phyloP scores from a whole-genome alignment of 64 coral and sea anemone species.

The Trachythela sp. region DNA sequence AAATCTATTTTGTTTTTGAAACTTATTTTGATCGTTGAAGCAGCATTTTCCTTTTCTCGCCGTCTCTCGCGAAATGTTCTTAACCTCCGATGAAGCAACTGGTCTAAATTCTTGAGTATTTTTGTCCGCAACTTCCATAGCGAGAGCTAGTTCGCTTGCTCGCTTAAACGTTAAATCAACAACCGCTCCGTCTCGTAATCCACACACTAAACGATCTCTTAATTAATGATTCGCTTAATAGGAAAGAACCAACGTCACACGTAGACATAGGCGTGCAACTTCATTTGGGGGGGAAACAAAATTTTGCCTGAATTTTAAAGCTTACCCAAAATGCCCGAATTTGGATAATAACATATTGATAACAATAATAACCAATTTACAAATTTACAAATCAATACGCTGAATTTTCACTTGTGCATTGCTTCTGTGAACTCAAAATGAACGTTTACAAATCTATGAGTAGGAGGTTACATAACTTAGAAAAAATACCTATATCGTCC shows the following conservation, averaged over 20 bases:
- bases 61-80: background rate
- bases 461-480: no score
- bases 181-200: background rate
- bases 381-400: no score
- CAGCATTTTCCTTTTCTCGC: background rate
- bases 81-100: background rate
- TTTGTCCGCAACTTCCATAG: background rate
- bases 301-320: no score
- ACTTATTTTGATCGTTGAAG: background rate
- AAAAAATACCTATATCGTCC: no score
- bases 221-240: background rate
- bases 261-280: no score
- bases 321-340: no score
- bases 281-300: no score
- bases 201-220: conserved; percentile 20
- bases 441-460: no score
- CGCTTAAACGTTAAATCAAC: background rate
- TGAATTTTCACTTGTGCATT: no score
- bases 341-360: no score
- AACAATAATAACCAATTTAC: no score
- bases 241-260: background rate
- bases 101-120: background rate
- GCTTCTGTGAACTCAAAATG: no score
- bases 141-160: background rate
- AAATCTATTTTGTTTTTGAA: background rate